Conservation (phyloP, 2,113 vertebrate species). For the Ramphastos sulfuratus region DNA sequence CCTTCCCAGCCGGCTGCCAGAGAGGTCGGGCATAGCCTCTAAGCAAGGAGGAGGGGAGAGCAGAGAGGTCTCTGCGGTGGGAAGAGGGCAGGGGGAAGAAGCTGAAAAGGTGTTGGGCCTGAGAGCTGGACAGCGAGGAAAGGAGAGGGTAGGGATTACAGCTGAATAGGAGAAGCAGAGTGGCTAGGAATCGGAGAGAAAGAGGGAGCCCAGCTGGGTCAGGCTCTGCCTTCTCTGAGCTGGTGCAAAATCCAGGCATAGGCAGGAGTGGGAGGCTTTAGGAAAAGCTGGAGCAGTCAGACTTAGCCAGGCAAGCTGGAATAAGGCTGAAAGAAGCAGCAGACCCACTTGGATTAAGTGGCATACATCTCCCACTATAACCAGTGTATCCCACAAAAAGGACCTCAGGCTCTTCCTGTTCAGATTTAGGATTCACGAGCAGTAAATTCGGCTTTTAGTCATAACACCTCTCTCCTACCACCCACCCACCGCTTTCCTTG, state of each 20-base stretch:
- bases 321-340: not conserved
- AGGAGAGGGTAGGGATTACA: not conserved
- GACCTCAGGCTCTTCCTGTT: conserved; percentile 40
- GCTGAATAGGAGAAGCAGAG: not conserved
- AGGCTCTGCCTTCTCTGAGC: not conserved
- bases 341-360: not conserved
- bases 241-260: not conserved
- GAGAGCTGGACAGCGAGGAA: not conserved
- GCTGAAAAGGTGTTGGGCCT: not conserved
- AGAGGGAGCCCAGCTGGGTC: not conserved
- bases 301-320: not conserved
- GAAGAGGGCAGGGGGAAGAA: not conserved
- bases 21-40: not conserved
- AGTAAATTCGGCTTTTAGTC: conserved; percentile 61
- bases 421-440: conserved; percentile 57
- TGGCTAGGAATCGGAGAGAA: not conserved
- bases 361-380: not conserved
- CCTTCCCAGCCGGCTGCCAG: not conserved
- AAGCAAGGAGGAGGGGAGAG: not conserved
- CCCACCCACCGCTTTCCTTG: conserved; percentile 54
- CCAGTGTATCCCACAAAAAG: not conserved
- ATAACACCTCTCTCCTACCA: conserved; percentile 64
- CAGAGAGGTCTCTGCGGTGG: not conserved
- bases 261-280: not conserved
- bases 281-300: conserved; percentile 4